A percentile compares a stretch with the other conserved stretches of the same genome.
Conservation (phyloP, 2,797 vertebrate genomes). For the Peromyscus eremicus region DNA sequence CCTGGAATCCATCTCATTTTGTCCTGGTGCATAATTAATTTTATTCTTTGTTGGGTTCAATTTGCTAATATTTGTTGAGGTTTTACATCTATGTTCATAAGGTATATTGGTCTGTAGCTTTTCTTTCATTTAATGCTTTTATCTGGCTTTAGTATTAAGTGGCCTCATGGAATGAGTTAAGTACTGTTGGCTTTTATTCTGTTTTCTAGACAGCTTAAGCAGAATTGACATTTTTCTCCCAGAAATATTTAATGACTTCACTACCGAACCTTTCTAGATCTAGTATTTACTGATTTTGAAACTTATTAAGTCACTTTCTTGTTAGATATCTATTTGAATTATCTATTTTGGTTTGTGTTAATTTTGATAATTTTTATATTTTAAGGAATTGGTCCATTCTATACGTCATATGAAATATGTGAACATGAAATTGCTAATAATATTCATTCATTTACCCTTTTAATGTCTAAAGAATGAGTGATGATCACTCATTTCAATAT, state of each 20-base stretch:
- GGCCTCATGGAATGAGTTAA: background rate
- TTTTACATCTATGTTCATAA: slow-evolving; percentile 33
- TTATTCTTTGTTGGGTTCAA: slow-evolving; percentile 10
- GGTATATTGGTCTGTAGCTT: slow-evolving; percentile 1
- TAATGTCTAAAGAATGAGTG: background rate
- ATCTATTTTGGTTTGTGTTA: background rate
- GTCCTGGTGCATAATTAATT: slow-evolving; percentile 29
- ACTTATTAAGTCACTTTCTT: background rate
- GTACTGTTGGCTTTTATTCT: background rate
- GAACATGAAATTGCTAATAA: background rate
- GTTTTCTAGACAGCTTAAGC: background rate
- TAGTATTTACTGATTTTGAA: background rate
- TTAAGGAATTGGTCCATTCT: background rate
- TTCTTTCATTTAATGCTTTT: slow-evolving; percentile 29
- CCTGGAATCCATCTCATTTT: background rate
- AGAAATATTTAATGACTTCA: background rate
- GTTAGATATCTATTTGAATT: background rate
- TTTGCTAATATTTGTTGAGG: slow-evolving; percentile 68
- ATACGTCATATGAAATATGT: background rate
- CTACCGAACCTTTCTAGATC: background rate
- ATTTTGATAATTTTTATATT: background rate
- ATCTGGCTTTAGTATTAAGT: slow-evolving; percentile 36
- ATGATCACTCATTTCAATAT: background rate
- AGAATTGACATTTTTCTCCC: background rate
- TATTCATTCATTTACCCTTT: background rate